phyloP scores from a whole-genome alignment of 2,888 invertebrate species.

The Lissocephala sabroskyi region DNA sequence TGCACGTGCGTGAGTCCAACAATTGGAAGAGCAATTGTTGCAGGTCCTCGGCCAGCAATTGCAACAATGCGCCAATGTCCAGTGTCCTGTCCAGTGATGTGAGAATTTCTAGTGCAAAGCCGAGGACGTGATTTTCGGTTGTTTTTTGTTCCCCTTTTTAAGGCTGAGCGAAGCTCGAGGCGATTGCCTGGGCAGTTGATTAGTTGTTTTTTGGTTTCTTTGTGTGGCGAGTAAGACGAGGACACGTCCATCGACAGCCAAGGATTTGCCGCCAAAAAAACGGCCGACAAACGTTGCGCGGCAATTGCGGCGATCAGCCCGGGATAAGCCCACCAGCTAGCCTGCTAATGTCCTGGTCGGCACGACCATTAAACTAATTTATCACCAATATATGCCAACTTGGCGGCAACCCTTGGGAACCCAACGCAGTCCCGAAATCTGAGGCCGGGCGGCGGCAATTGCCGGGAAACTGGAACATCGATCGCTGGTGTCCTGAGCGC shows the following conservation, averaged over 20 bases:
- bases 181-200: constrained; percentile 56
- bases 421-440: too few relatives aligned
- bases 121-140: constrained; percentile 40
- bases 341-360: constrained; percentile 24
- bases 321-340: constrained; percentile 44
- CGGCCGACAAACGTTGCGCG: not conserved
- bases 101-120: constrained; percentile 30
- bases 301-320: too few relatives aligned
- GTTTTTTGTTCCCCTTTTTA: constrained; percentile 25
- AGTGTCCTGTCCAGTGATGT: constrained; percentile 38
- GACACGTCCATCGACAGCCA: constrained; percentile 18
- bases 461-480: constrained; percentile 10
- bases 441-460: not conserved
- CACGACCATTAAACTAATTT: constrained; percentile 62
- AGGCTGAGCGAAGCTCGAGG: constrained; percentile 15
- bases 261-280: constrained; percentile 52
- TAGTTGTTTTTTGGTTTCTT: constrained; percentile 31
- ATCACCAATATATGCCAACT: constrained; percentile 60
- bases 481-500: constrained; percentile 11
- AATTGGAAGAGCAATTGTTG: constrained; percentile 55
- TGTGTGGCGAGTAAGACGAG: constrained; percentile 15
- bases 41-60: constrained; percentile 25
- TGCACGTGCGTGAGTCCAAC: constrained; percentile 55
- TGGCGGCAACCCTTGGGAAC: constrained; percentile 42
- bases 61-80: constrained; percentile 13